Conservation (phyloP, 2,888 invertebrate species). For the Fragum whitleyi region DNA sequence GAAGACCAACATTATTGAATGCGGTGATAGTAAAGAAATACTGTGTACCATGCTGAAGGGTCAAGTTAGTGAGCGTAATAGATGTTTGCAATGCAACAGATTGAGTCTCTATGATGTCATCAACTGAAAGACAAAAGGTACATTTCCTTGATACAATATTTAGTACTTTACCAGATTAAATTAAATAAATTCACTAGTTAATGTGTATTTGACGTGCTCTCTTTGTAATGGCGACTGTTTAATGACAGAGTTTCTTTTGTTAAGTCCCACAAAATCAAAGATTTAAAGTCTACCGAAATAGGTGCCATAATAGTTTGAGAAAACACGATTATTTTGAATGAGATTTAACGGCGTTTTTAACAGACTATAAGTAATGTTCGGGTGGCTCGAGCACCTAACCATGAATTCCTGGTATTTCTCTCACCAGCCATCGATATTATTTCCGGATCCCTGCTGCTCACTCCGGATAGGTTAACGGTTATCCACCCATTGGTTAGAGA, state of each 20-base stretch:
- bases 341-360: too few species aligned
- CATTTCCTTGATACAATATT: neutral
- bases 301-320: too few species aligned
- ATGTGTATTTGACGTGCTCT: neutral
- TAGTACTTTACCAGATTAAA: neutral
- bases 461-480: too few species aligned
- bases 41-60: slow-evolving; percentile 53
- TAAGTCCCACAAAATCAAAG: too few species aligned
- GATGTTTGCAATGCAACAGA: slow-evolving; percentile 39
- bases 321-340: too few species aligned
- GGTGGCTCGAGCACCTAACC: too few species aligned
- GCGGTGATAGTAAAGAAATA: slow-evolving; percentile 64
- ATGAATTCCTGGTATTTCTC: too few species aligned
- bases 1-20: slow-evolving; percentile 57
- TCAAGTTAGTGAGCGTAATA: slow-evolving; percentile 34
- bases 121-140: slow-evolving; percentile 43
- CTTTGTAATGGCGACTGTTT: neutral
- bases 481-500: too few species aligned
- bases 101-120: slow-evolving; percentile 41
- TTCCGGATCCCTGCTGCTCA: too few species aligned
- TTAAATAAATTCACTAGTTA: neutral
- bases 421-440: too few species aligned
- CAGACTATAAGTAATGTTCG: too few species aligned
- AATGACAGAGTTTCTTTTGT: neutral
- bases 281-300: too few species aligned